Evolutionary conservation across 2,888 invertebrate genomes (phyloP).

Genomic region (Xylocampa areola): DNA sequence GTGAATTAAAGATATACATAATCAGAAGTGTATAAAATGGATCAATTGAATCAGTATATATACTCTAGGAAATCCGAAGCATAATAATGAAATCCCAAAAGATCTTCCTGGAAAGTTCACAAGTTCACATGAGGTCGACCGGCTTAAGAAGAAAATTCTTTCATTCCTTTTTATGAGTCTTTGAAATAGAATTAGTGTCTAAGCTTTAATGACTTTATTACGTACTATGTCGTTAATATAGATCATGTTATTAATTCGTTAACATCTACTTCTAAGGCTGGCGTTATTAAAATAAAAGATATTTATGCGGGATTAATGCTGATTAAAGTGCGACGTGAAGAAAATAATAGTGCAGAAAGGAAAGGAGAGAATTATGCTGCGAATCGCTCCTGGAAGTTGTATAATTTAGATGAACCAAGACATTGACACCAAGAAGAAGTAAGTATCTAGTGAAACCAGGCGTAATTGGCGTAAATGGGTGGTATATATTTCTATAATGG

Average conservation of each 20-base stretch:
- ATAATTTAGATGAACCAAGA: too few species aligned
- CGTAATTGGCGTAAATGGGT: too few species aligned
- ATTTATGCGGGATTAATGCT: too few species aligned
- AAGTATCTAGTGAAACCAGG: too few species aligned
- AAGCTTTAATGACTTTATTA: slow-evolving; percentile 20
- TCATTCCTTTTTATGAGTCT: slow-evolving; percentile 17
- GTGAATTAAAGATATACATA: too few species aligned
- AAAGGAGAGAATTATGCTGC: too few species aligned
- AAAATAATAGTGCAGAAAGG: too few species aligned
- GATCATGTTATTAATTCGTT: slow-evolving; percentile 11
- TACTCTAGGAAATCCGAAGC: slow-evolving; percentile 5
- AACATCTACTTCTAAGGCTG: neutral
- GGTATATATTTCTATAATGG: too few species aligned
- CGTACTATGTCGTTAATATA: neutral
- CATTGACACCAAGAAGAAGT: too few species aligned
- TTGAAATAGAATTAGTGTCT: slow-evolving; percentile 19
- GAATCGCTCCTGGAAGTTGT: too few species aligned
- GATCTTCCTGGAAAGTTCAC: slow-evolving; percentile 4
- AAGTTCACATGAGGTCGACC: slow-evolving; percentile 7
- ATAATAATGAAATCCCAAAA: slow-evolving; percentile 1
- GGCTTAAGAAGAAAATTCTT: slow-evolving; percentile 9
- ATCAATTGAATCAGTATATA: slow-evolving; percentile 26
- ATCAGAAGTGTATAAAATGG: slow-evolving; percentile 23
- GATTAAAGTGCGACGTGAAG: too few species aligned
- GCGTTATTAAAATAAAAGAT: neutral